Percentiles rank a stretch among this genome's conserved stretches.
Conservation (phyloP, 2,113 vertebrate genomes). For the Felis chaus region DNA sequence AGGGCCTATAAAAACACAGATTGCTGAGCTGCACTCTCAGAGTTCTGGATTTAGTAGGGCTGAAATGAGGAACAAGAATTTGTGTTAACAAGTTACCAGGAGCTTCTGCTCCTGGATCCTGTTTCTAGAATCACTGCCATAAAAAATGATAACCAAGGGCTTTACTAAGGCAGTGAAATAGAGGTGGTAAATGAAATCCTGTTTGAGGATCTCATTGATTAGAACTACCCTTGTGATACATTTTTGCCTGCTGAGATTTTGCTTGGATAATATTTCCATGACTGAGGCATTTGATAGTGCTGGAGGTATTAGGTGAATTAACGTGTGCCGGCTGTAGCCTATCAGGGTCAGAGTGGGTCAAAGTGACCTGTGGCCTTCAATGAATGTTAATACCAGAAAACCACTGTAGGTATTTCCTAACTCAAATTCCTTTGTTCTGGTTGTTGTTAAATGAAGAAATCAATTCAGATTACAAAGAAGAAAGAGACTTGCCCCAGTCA, state of each 20-base stretch:
- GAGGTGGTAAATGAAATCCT: background rate
- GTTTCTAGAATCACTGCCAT: background rate
- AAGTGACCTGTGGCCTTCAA: background rate
- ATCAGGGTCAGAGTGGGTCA: background rate
- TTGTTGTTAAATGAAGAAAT: background rate
- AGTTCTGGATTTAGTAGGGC: background rate
- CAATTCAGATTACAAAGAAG: background rate
- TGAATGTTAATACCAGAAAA: background rate
- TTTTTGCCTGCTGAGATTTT: background rate
- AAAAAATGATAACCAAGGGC: background rate
- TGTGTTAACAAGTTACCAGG: background rate
- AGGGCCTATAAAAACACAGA: background rate
- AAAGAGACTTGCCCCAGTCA: background rate
- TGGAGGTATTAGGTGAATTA: background rate
- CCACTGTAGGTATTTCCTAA: background rate
- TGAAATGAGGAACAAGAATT: background rate
- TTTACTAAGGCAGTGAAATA: background rate
- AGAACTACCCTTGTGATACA: background rate
- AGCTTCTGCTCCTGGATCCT: background rate
- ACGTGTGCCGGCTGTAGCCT: background rate
- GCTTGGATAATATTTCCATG: background rate
- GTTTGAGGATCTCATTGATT: background rate
- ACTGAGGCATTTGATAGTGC: background rate
- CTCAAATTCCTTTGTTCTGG: background rate
- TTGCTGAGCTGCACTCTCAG: background rate